phyloP scores from a whole-genome alignment of 2,113 vertebrate genomes.

The Beaufortia kweichowensis region DNA sequence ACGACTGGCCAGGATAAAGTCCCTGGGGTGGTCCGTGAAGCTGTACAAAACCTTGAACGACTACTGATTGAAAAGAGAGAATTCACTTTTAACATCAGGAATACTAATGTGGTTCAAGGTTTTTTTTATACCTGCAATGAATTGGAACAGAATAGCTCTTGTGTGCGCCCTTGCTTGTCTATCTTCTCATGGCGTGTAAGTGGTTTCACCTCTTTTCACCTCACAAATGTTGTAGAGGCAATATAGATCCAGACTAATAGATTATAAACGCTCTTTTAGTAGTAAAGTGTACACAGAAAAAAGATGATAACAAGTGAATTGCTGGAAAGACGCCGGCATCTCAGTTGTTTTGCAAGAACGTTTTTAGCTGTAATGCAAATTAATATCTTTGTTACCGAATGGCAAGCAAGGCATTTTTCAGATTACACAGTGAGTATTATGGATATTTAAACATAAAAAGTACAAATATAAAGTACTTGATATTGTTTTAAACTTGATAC shows the following conservation, averaged over 20 bases:
- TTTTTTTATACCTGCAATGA: constrained; percentile 46
- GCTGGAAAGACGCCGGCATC: background rate
- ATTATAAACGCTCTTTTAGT: constrained; percentile 36
- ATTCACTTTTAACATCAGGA: constrained; percentile 32
- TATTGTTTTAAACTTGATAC: background rate
- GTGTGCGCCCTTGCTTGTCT: constrained; percentile 26
- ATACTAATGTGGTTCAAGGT: constrained; percentile 47
- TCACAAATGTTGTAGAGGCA: constrained; percentile 34
- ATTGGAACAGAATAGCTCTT: constrained; percentile 42
- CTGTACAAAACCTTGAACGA: constrained; percentile 52
- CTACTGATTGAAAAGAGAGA: constrained; percentile 37
- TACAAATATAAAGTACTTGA: too few species aligned
- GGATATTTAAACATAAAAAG: background rate
- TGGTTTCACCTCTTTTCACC: constrained; percentile 45
- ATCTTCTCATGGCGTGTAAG: constrained; percentile 36
- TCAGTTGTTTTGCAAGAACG: background rate
- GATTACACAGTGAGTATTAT: background rate
- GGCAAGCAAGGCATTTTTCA: background rate
- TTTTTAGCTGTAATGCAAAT: background rate
- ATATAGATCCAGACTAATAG: constrained; percentile 48
- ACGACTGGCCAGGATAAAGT: constrained; percentile 11
- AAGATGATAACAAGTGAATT: background rate
- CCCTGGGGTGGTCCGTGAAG: constrained; percentile 36
- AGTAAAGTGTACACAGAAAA: background rate
- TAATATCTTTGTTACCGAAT: background rate